Evolutionary conservation across 2,888 invertebrate genomes (phyloP), one percentile per base, ranked within the genome.

Genomic region (Ceratothoa steindachneri): DNA sequence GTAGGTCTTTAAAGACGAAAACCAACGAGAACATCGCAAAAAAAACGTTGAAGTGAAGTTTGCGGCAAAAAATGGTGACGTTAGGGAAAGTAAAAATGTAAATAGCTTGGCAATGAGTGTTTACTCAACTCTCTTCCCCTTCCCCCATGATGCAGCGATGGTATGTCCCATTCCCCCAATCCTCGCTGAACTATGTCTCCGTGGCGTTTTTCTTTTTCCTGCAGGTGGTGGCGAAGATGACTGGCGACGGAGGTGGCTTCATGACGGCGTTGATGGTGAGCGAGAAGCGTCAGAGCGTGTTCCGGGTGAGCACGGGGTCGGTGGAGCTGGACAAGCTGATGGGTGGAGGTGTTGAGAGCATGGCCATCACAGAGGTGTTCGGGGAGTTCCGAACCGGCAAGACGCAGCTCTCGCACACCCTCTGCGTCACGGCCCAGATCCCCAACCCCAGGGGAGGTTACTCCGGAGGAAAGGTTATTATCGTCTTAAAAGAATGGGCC

Each of bases 301-400:
- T 92, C 83, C 88, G 88, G 84, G 87, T 93, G 66, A 74, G 84
- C 9, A 87, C 87, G 27, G 87, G 87, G 2, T 86, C 86, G 79
- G 81, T 52, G 7, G 80, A 80, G 64, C 72, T 80, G 68, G 80
- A 92, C 82, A 90, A 90, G 83, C 85, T 93, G 29, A 83, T 92
- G 65, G 91, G 90, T 2, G 92, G 92, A 30, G 92, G 92, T 0
- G 87, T 93, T 69, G 92, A 93, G 84, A 92, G 92, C 4, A 92
- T 92, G 91, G 87, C 91, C 0, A 92, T 93, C 70, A 92, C 92
- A 0, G 92, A 93, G 86, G 91, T 89, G 5, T 93, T 92, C 84
- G 92, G 92, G 4, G 92, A 93, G 85, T 92, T 91, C 82, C 87
- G 92, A 30, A 91, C 91, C 0, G 93, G 92, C 19, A 93, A 93